Conservation (phyloP, 2,888 invertebrate genomes). For the Drosophila barbarae region DNA sequence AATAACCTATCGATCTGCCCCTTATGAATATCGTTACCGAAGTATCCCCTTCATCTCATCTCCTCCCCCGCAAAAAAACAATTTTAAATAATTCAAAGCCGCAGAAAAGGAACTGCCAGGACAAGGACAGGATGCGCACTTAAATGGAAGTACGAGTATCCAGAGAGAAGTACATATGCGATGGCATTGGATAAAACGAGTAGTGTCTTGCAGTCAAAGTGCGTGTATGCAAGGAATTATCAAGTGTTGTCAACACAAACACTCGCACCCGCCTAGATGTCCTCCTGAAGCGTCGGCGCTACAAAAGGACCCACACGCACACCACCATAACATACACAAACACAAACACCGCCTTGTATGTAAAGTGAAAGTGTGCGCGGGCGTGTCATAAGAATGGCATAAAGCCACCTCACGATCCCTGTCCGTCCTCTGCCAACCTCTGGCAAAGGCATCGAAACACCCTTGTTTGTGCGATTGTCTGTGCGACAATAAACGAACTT, state of each 20-base stretch:
- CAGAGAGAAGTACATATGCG: constrained; percentile 43
- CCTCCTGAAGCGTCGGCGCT: constrained; percentile 13
- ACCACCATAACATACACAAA: not conserved
- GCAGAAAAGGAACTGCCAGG: constrained; percentile 39
- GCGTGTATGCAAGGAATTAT: constrained; percentile 72
- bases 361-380: constrained; percentile 67
- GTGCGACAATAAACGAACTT: constrained; percentile 51
- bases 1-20: constrained; percentile 16
- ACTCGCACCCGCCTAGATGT: constrained; percentile 20
- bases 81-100: constrained; percentile 73
- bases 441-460: constrained; percentile 8
- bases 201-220: constrained; percentile 50
- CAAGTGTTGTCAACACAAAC: constrained; percentile 68
- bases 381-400: constrained; percentile 68
- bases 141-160: constrained; percentile 41
- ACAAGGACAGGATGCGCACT: constrained; percentile 21
- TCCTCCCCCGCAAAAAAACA: constrained; percentile 41
- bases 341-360: constrained; percentile 50
- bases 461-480: constrained; percentile 39
- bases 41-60: constrained; percentile 38
- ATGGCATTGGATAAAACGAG: constrained; percentile 6
- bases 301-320: constrained; percentile 45
- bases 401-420: constrained; percentile 11
- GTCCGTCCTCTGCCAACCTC: not conserved
- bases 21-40: constrained; percentile 59